phyloP scores from a whole-genome alignment of 2,888 invertebrate species.

The Polylopha cassiicola region DNA sequence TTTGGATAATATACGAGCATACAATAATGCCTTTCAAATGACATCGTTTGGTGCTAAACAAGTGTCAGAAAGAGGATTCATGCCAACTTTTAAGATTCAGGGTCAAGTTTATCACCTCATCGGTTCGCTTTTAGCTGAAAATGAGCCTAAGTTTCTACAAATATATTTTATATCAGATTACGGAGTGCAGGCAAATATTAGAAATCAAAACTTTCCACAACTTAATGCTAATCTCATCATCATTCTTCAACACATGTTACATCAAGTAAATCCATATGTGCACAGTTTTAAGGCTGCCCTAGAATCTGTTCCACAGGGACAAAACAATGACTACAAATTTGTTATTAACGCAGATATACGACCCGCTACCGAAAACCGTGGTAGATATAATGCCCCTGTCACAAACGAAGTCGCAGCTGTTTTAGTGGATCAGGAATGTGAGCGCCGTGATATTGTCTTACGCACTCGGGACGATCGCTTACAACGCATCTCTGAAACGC shows the following conservation, averaged over 20 bases:
- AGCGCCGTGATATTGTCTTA: constrained; percentile 21
- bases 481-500: constrained; percentile 34
- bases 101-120: constrained; percentile 13
- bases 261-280: constrained; percentile 6
- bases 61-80: neutral
- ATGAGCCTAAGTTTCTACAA: constrained; percentile 7
- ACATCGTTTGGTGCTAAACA: constrained; percentile 16
- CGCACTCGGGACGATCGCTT: constrained; percentile 34
- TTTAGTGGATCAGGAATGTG: constrained; percentile 10
- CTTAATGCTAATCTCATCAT: neutral
- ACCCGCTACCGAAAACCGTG: neutral
- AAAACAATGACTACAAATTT: no score
- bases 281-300: constrained; percentile 5
- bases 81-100: constrained; percentile 18
- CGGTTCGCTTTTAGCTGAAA: no score
- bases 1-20: constrained; percentile 7
- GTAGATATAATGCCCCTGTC: constrained; percentile 3
- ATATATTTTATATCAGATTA: constrained; percentile 2
- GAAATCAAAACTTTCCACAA: neutral
- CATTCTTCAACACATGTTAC: constrained; percentile 2
- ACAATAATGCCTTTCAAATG: constrained; percentile 18
- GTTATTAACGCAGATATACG: neutral
- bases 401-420: constrained; percentile 8
- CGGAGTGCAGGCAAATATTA: no score
- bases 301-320: constrained; percentile 1